Conservation (phyloP, 2,797 vertebrate genomes). For the Eulemur albifrons region DNA sequence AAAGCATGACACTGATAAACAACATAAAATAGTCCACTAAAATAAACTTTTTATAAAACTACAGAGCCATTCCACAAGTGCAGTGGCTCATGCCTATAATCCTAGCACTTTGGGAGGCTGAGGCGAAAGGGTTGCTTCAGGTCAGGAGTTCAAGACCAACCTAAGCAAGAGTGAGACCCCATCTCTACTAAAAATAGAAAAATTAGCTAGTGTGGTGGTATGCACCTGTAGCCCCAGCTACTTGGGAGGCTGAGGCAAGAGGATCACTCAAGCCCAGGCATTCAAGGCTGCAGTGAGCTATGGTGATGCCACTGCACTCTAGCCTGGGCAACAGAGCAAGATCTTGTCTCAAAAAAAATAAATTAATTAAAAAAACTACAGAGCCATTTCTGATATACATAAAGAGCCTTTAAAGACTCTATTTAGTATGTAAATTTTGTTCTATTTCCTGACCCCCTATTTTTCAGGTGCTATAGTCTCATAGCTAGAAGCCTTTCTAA, state of each 20-base stretch:
- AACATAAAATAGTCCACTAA: conserved; percentile 37
- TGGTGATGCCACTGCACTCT: not conserved
- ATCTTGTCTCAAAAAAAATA: not conserved
- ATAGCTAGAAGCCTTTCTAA: not conserved
- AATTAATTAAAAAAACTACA: not conserved
- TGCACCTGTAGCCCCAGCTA: not conserved
- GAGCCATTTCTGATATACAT: not conserved
- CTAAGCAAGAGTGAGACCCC: not conserved
- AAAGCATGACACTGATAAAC: not conserved
- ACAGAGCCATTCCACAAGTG: not conserved
- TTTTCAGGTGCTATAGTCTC: not conserved
- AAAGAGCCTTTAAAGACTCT: conserved; percentile 35
- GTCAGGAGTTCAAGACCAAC: not conserved
- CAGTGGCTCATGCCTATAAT: not conserved
- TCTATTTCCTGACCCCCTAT: conserved; percentile 23
- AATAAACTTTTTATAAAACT: conserved; percentile 26
- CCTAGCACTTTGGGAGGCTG: not conserved
- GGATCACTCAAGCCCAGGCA: not conserved
- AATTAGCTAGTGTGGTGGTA: not conserved
- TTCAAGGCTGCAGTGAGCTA: not conserved
- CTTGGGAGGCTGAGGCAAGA: not conserved
- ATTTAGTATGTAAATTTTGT: not conserved
- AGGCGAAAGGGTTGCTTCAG: not conserved
- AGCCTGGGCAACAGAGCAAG: not conserved
- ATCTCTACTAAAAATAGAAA: not conserved